Evolutionary conservation across 2,888 invertebrate species (phyloP), one percentile per base, ranked within the genome.

Genomic region (Strigamia crassipes): DNA sequence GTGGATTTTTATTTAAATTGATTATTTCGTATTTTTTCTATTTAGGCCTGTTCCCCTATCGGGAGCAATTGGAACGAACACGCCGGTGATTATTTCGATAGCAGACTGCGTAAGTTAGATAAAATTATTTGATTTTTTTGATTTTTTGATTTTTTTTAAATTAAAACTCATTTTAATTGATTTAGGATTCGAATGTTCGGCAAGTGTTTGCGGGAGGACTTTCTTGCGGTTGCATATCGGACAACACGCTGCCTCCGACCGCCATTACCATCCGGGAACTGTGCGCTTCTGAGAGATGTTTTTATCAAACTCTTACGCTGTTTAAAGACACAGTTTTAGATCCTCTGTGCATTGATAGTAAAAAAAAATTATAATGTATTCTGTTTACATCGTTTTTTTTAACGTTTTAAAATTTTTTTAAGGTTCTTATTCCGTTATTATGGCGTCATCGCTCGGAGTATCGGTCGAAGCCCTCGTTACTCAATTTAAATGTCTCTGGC

Each of bases 51-150:
- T 81, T 15, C 66, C 81, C 1, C 34, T 81, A 6, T 66, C 61
- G 10, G 81, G 81, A 34, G 66, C 89, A 94, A 85, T 91, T 92
- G 89, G 91, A 92, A 89, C 85, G 91, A 91, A 86, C 90, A 91
- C 4, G 87, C 91, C 80, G 89, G n/a, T 91, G 91, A 83, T 91
- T 92, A 90, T 91, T 91, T 84, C 87, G 88, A n/a, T 88, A 93
- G 83, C 90, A 90, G 83, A 92, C 92, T 21, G 91, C 91, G 56
- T 83, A 80, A 80, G 80, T 78, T 51, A 15, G 4, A 56, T n/a
- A 31, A 79, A 34, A n/a, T 38, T 79, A 5, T 18, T 8, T 18
- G 12, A 3, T 27, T 27, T 27, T 18, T 18, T 21, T 21, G n/a
- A n/a, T 38, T 79, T 21, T 18, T 8, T 18, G 12, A 3, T 27